A percentile compares a stretch with the other conserved stretches of the same genome.
Conservation (phyloP, 92 coral and sea anemone genomes). For the Epizoanthus ramosus region DNA sequence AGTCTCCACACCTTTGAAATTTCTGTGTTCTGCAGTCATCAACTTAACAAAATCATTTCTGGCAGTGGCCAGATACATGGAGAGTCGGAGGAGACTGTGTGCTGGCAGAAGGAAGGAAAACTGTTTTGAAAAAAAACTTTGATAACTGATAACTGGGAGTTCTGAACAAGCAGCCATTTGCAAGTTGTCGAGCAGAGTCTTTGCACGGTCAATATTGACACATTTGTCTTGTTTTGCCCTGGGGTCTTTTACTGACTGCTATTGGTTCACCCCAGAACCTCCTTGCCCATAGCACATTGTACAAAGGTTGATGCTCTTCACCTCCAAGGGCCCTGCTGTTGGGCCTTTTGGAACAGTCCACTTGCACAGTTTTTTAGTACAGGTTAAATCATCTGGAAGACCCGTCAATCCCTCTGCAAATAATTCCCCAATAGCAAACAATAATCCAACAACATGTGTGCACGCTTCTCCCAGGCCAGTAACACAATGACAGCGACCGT, state of each 20-base stretch:
- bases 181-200: constrained; percentile 34
- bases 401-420: constrained; percentile 46
- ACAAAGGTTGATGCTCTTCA: constrained; percentile 31
- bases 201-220: constrained; percentile 30
- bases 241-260: constrained; percentile 30
- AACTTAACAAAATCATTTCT: constrained; percentile 16
- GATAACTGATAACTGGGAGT: constrained; percentile 27
- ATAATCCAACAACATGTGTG: constrained; percentile 40
- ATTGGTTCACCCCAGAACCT: constrained; percentile 3
- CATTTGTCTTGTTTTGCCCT: constrained; percentile 30
- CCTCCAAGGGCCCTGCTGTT: constrained; percentile 25
- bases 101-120: no score
- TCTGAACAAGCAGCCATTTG: constrained; percentile 35
- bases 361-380: constrained; percentile 44
- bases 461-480: constrained; percentile 49
- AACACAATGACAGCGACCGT: constrained; percentile 51
- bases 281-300: constrained; percentile 20
- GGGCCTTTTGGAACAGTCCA: constrained; percentile 41
- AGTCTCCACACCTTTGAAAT: constrained; percentile 30
- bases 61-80: constrained; percentile 24
- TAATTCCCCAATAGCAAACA: constrained; percentile 49
- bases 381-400: constrained; percentile 43
- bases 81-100: no score
- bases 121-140: constrained; percentile 39
- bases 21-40: constrained; percentile 30